Evolutionary conservation across 2,888 invertebrate genomes (phyloP).

Genomic region (Ethmia dodecea): DNA sequence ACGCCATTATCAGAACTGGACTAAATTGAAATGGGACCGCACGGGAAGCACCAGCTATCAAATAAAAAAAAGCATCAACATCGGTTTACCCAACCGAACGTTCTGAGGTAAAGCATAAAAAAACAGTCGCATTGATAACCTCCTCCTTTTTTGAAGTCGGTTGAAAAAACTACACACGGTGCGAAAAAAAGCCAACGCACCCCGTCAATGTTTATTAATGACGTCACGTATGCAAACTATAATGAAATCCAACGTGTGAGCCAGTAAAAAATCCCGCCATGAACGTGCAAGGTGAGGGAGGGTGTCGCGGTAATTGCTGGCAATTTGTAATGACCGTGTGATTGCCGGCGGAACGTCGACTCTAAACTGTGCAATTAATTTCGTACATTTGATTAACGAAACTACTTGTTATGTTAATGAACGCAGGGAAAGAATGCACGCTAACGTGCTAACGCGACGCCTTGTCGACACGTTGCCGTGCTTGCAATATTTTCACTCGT

Average conservation of each 20-base stretch:
- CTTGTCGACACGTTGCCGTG: slow-evolving; percentile 70
- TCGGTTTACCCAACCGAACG: no score
- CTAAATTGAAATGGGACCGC: no score
- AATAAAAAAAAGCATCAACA: no score
- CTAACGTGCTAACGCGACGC: slow-evolving; percentile 64
- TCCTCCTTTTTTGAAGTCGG: no score
- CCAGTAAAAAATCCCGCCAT: slow-evolving; percentile 40
- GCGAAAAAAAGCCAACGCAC: no score
- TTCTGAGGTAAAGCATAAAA: no score
- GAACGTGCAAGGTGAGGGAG: slow-evolving; percentile 41
- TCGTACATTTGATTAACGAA: slow-evolving; percentile 77
- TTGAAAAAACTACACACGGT: no score
- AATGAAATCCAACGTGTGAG: slow-evolving; percentile 38
- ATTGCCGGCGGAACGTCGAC: slow-evolving; percentile 69
- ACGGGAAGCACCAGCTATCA: no score
- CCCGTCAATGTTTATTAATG: slow-evolving; percentile 29
- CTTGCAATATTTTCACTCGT: slow-evolving; percentile 65
- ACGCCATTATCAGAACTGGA: no score
- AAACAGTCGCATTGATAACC: no score
- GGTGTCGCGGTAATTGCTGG: slow-evolving; percentile 66
- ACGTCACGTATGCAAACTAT: slow-evolving; percentile 32
- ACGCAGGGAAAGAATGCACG: slow-evolving; percentile 72
- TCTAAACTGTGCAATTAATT: slow-evolving; percentile 76
- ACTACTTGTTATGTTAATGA: slow-evolving; percentile 77
- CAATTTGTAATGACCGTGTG: slow-evolving; percentile 75